Evolutionary conservation across 2,797 vertebrate genomes (phyloP).

Genomic region (Halcyon smyrnensis): DNA sequence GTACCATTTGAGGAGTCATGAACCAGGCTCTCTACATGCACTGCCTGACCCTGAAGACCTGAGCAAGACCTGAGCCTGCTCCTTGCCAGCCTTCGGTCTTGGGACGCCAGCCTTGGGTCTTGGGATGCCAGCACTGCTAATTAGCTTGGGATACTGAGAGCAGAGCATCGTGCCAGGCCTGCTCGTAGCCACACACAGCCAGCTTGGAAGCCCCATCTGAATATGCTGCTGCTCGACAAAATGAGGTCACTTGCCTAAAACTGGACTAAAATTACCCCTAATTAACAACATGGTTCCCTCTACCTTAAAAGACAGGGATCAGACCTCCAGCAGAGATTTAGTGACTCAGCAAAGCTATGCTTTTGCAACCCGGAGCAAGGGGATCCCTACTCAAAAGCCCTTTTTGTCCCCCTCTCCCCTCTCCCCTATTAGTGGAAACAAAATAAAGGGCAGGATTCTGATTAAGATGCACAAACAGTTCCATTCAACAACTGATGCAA

Average conservation of each 20-base stretch:
- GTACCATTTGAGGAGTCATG: not conserved
- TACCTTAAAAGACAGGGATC: not conserved
- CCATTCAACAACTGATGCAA: not conserved
- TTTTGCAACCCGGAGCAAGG: not conserved
- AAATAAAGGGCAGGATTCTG: not conserved
- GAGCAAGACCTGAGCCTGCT: not conserved
- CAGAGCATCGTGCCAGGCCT: not conserved
- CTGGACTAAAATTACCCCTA: not conserved
- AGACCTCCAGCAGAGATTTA: not conserved
- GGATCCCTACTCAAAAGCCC: not conserved
- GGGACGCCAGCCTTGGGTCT: too few relatives aligned
- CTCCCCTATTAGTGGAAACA: not conserved
- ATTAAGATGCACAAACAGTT: constrained; percentile 10
- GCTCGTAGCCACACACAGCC: not conserved
- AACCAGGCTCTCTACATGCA: not conserved
- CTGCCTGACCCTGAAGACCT: not conserved
- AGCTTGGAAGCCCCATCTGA: not conserved
- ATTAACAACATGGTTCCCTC: not conserved
- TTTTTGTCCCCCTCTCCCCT: not conserved
- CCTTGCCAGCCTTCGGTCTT: not conserved
- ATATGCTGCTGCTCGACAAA: not conserved
- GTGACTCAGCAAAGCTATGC: not conserved
- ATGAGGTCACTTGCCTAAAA: not conserved
- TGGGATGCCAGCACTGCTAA: not conserved
- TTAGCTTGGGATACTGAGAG: not conserved